phyloP scores from a whole-genome alignment of 2,113 vertebrate species.

The Rhabdornis inornatus region DNA sequence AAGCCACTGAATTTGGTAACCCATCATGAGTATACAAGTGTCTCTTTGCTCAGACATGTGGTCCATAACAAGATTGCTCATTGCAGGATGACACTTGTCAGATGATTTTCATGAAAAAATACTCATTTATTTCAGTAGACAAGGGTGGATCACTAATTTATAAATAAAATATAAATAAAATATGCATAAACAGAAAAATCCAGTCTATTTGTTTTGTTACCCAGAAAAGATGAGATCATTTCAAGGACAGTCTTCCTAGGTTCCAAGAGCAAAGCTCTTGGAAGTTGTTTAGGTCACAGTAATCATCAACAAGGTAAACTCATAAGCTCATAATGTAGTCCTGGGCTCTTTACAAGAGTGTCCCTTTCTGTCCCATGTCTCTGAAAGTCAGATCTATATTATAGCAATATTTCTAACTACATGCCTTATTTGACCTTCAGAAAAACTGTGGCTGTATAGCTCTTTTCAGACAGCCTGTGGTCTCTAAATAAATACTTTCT shows the following conservation, averaged over 20 bases:
- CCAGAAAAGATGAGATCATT: not conserved
- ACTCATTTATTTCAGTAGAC: not conserved
- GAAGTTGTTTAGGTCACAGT: not conserved
- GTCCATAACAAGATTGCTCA: not conserved
- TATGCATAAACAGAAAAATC: not conserved
- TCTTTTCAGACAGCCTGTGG: not conserved
- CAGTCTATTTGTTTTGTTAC: not conserved
- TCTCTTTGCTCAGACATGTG: not conserved
- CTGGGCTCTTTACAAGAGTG: not conserved
- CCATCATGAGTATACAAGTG: not conserved
- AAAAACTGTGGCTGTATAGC: not conserved
- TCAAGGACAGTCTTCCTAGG: not conserved
- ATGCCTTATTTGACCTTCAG: not conserved
- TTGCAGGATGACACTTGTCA: not conserved
- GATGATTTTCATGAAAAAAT: not conserved
- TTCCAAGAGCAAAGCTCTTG: not conserved
- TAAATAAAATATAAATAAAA: not conserved
- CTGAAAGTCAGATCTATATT: not conserved
- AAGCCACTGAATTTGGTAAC: not conserved
- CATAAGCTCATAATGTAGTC: not conserved
- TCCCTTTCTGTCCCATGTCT: not conserved
- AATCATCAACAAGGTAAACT: not conserved
- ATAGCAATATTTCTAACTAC: not conserved
- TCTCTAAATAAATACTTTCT: not conserved
- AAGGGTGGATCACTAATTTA: not conserved